Evolutionary conservation across 2,888 invertebrate species (phyloP), one percentile per base, ranked within the genome.

Genomic region (Phlogophora meticulosa): DNA sequence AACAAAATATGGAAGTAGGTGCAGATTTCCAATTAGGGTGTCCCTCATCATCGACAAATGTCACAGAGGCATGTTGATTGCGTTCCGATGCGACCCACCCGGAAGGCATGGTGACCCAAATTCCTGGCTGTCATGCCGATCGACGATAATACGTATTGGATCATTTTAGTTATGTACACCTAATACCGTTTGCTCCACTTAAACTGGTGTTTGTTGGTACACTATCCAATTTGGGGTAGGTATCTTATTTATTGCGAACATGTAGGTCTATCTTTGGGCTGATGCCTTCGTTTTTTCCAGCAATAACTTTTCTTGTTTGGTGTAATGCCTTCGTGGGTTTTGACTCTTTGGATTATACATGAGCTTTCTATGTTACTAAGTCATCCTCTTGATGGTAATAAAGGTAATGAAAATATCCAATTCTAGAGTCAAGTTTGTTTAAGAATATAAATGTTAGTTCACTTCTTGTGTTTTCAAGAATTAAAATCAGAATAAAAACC

Each of bases 51-150:
- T 83, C 73, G 74, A 56, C 64, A 82, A 80, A 79, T 64, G 81
- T 80, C 75, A 72, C 82, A 77, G 80, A 87, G 88, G 85, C 88
- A 91, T 87, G 88, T 84, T 86, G 87, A 90, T 90, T 85, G 87
- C 87, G 86, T 90, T 89, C 89, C 90, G 77, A 82, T 88, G 86
- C 64, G 76, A 76, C 74, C 86, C 85, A 87, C 84, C 87, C 87
- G 87, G 86, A 88, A 89, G 88, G 89, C 85, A 90, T 88, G 86
- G 81, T 87, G 93, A 90, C 93, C 93, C 83, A 88, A 88, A 92
- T 94, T 79, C 72, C 78, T 55, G 46, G 52, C 75, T 72, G 57
- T 71, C 76, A 67, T 49, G 60, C 69, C 75, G 76, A 83, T 86
- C 78, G 78, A 78, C 80, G 77, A 80, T 79, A 78, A 83, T 79